phyloP scores from a whole-genome alignment of 2,797 vertebrate genomes.

The Borostomias antarcticus region DNA sequence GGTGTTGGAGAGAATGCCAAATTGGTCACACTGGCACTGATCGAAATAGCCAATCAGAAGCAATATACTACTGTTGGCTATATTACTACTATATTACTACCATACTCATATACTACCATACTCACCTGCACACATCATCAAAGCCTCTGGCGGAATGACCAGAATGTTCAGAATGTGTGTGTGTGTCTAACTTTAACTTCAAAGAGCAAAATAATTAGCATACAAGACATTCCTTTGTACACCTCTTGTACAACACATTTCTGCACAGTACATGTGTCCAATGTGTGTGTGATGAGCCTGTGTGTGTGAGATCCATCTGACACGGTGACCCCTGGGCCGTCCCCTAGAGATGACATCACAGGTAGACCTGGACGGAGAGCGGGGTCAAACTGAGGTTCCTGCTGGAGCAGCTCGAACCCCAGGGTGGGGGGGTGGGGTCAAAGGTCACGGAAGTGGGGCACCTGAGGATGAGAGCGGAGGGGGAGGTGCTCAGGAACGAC shows the following conservation, averaged over 20 bases:
- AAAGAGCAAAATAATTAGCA: not conserved
- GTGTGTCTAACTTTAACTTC: not conserved
- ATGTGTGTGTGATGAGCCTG: not conserved
- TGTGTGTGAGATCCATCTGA: constrained; percentile 2
- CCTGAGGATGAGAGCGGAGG: constrained; percentile 34
- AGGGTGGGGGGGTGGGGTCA: too few species aligned
- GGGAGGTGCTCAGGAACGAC: constrained; percentile 34
- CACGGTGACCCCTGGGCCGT: not conserved
- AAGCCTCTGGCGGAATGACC: constrained; percentile 28
- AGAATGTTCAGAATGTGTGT: constrained; percentile 44
- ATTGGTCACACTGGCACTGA: not conserved
- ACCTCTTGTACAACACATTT: too few species aligned
- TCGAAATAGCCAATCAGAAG: not conserved
- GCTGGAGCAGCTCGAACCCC: constrained; percentile 33
- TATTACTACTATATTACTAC: constrained; percentile 5
- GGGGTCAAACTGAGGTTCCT: constrained; percentile 49
- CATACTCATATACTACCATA: too few species aligned
- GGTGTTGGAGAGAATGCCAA: constrained; percentile 19
- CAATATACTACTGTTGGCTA: not conserved
- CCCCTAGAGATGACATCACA: constrained; percentile 22
- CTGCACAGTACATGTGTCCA: too few species aligned
- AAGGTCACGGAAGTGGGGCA: constrained; percentile 44
- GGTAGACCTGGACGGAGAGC: constrained; percentile 12
- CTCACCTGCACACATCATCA: constrained; percentile 31
- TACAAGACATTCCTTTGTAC: not conserved